These are phyloP conservation scores for Tetrax tetrax DNA, from an alignment of 2,113 vertebrate species.

Conservation along the genomic window DNA sequence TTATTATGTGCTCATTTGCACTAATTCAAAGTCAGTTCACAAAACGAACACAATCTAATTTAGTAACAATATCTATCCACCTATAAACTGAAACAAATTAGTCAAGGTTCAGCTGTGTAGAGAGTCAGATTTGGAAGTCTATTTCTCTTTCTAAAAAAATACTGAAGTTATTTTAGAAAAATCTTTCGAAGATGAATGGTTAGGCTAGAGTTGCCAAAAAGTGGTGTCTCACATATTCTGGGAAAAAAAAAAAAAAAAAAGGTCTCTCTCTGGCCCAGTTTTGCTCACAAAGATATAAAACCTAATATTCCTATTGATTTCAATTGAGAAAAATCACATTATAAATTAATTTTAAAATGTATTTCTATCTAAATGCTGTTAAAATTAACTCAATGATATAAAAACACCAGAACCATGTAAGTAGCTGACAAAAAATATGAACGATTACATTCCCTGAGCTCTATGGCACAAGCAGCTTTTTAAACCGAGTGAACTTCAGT, in stretches of 20 bases:
- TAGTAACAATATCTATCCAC: not conserved
- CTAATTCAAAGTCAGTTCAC: constrained; percentile 49
- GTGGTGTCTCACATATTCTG: not conserved
- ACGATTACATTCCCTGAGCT: not conserved
- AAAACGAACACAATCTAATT: constrained; percentile 18
- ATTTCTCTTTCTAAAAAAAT: not conserved
- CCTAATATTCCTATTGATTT: not conserved
- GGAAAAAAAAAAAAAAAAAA: not conserved
- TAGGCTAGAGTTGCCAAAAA: not conserved
- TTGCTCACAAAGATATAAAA: not conserved
- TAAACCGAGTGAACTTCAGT: not conserved
- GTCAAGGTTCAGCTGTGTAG: not conserved
- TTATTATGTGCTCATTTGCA: constrained; percentile 45
- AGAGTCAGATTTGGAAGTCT: not conserved
- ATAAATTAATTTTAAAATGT: not conserved
- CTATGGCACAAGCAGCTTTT: not conserved
- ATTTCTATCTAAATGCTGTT: not conserved
- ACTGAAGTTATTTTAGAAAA: not conserved
- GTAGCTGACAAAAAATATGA: not conserved
- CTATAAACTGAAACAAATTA: not conserved
- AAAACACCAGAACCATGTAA: not conserved
- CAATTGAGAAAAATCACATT: not conserved
- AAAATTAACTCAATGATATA: not conserved
- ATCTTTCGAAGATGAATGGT: not conserved
- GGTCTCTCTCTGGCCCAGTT: not conserved